Conservation (phyloP, 2,797 vertebrate species). For the Xerus rutilus region DNA sequence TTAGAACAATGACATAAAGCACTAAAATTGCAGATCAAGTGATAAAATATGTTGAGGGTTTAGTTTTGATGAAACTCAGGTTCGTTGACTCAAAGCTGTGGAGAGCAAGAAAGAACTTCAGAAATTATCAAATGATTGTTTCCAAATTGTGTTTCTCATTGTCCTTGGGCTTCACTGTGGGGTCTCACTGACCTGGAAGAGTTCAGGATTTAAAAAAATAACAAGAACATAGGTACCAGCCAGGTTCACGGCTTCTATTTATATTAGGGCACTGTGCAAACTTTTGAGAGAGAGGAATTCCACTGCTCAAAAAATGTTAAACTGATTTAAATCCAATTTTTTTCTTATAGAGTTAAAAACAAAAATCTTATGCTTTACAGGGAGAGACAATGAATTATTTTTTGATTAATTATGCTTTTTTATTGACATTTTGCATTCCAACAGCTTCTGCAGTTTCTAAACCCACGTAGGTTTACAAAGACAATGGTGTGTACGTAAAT, state of each 20-base stretch:
- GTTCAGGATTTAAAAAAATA: rapidly evolving
- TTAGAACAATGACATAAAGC: conserved; percentile 20
- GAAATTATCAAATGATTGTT: not conserved
- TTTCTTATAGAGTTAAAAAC: not conserved
- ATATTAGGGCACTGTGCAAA: not conserved
- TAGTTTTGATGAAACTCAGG: not conserved
- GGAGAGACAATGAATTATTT: not conserved
- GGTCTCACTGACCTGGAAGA: not conserved
- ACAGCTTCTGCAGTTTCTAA: not conserved
- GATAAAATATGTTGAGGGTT: not conserved
- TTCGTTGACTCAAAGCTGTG: not conserved
- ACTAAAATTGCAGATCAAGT: not conserved
- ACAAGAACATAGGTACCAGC: not conserved
- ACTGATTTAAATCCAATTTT: not conserved
- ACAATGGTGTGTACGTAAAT: not conserved
- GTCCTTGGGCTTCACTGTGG: not conserved
- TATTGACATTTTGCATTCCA: not conserved
- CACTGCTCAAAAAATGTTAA: not conserved
- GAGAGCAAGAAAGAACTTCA: not conserved
- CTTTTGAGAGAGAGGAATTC: not conserved
- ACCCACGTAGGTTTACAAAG: rapidly evolving
- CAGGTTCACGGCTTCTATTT: not conserved
- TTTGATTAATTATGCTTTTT: not conserved
- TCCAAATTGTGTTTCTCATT: not conserved
- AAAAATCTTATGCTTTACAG: not conserved